Evolutionary conservation across 2,888 invertebrate species (phyloP).

Genomic region (Microctonus brassicae): DNA sequence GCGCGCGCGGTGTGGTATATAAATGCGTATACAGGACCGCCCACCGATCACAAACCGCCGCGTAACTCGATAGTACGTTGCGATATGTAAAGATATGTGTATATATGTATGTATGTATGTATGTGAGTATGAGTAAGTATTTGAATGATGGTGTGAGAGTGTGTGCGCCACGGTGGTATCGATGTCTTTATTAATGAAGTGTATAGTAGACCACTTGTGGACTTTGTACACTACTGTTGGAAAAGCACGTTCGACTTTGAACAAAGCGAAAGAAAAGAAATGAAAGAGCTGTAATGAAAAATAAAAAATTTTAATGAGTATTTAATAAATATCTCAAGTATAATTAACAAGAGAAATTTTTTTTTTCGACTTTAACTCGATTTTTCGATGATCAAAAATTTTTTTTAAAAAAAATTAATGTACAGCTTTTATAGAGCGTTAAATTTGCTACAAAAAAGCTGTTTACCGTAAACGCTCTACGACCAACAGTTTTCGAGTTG

Average conservation of each 20-base stretch:
- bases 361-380: too few species aligned
- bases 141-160: conserved; percentile 14
- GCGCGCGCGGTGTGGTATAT: conserved; percentile 18
- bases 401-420: too few species aligned
- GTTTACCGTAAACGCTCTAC: too few species aligned
- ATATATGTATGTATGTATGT: conserved; percentile 17
- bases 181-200: conserved; percentile 64
- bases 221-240: conserved; percentile 26
- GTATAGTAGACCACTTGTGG: conserved; percentile 27
- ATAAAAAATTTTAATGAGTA: too few species aligned
- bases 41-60: conserved; percentile 45
- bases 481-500: too few species aligned
- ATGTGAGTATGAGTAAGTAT: conserved; percentile 41
- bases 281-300: neutral
- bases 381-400: too few species aligned
- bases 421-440: too few species aligned
- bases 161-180: conserved; percentile 39
- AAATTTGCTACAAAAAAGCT: too few species aligned
- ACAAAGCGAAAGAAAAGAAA: neutral
- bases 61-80: conserved; percentile 54
- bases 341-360: neutral
- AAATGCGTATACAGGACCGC: conserved; percentile 42
- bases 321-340: too few species aligned
- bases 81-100: too few species aligned
- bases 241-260: conserved; percentile 2